Evolutionary conservation across 2,113 vertebrate genomes (phyloP).

Genomic region (Sturnus vulgaris): DNA sequence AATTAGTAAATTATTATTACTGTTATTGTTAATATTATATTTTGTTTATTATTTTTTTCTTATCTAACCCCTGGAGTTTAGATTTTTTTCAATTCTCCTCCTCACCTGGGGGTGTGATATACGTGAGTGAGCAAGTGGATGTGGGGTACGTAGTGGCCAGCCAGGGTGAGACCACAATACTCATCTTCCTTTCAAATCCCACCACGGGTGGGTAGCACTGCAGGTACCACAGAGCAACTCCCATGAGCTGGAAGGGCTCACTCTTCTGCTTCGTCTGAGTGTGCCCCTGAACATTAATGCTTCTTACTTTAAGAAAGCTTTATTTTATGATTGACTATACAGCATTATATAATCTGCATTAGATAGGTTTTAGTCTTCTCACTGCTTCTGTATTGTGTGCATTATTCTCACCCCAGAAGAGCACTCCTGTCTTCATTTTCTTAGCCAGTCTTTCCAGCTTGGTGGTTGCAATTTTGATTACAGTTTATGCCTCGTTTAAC

Average conservation of each 20-base stretch:
- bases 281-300: not conserved
- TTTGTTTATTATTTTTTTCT: not conserved
- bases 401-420: constrained; percentile 4
- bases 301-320: not conserved
- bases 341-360: constrained; percentile 11
- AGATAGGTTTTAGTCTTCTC: not conserved
- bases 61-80: not conserved
- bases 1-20: not conserved
- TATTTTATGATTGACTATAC: not conserved
- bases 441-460: not conserved
- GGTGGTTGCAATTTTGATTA: not conserved
- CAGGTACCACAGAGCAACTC: not conserved
- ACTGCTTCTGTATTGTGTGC: not conserved
- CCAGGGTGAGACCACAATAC: not conserved
- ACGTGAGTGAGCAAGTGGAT: not conserved
- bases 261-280: not conserved
- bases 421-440: not conserved
- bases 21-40: not conserved
- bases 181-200: not conserved
- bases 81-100: not conserved
- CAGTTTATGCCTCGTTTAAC: constrained; percentile 15
- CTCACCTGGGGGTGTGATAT: not conserved
- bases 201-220: not conserved
- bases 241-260: not conserved
- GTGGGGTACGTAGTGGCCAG: not conserved